phyloP scores from a whole-genome alignment of 1,140 invertebrate species.

The Zeugodacus cucurbitae region DNA sequence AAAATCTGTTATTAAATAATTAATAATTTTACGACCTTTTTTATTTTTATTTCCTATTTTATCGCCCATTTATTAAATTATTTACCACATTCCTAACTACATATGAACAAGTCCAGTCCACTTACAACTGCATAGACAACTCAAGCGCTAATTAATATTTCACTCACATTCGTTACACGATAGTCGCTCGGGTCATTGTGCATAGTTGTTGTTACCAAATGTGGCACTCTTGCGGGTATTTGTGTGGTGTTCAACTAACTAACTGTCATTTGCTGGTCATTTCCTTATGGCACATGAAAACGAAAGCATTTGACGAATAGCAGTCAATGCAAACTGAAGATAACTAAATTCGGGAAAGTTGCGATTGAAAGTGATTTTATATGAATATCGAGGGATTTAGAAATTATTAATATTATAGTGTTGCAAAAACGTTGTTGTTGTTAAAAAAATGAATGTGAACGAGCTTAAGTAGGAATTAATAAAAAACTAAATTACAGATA shows the following conservation, averaged over 20 bases:
- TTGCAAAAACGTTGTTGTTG: no score
- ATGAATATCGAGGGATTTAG: no score
- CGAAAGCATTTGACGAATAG: not conserved
- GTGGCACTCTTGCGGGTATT: not conserved
- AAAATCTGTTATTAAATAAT: not conserved
- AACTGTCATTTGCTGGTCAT: not conserved
- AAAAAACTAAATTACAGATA: no score
- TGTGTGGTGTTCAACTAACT: not conserved
- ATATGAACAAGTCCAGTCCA: not conserved
- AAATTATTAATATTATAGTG: no score
- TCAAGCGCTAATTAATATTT: not conserved
- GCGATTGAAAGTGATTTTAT: not conserved
- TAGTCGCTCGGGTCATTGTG: no score
- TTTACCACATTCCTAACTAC: not conserved
- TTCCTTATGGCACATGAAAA: conserved; percentile 12
- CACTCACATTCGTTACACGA: not conserved
- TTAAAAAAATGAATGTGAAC: no score
- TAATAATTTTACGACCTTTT: not conserved
- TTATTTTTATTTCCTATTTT: not conserved
- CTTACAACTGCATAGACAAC: not conserved
- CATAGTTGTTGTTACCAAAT: conserved; percentile 32
- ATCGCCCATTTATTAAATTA: not conserved
- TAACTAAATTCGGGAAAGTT: not conserved
- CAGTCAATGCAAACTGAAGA: not conserved
- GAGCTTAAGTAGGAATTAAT: no score